phyloP scores from a whole-genome alignment of 2,797 vertebrate genomes.

The Bufotes viridis region DNA sequence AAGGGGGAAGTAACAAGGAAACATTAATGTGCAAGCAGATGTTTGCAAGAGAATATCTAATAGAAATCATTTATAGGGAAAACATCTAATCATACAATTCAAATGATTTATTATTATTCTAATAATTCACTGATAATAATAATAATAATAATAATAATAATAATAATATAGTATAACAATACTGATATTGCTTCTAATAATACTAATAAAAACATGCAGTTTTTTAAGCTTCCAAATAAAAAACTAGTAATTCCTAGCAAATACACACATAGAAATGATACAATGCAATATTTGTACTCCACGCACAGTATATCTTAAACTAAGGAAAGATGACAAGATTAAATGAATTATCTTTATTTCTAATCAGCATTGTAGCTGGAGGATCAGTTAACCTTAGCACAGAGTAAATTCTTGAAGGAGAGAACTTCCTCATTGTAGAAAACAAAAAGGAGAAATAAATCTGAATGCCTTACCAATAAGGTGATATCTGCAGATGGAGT shows the following conservation, averaged over 20 bases:
- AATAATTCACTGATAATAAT: background rate
- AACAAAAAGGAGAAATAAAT: background rate
- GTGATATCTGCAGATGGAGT: background rate
- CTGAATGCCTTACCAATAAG: slow-evolving; percentile 29
- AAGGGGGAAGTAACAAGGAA: slow-evolving; percentile 37
- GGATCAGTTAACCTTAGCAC: background rate
- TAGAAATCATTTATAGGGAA: background rate
- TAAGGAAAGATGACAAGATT: background rate
- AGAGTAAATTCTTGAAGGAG: slow-evolving; percentile 3
- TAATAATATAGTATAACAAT: background rate
- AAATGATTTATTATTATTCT: background rate
- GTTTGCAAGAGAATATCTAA: slow-evolving; percentile 10
- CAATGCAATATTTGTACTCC: background rate
- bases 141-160: background rate
- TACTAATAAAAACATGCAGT: background rate
- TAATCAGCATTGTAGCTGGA: background rate
- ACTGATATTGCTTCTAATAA: background rate
- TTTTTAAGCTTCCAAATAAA: background rate
- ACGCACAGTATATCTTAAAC: no score
- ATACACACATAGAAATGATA: background rate
- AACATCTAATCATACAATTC: background rate
- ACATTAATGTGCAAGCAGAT: slow-evolving; percentile 33
- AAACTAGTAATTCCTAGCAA: background rate
- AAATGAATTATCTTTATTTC: background rate
- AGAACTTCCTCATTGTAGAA: slow-evolving; percentile 15